Evolutionary conservation across 1,140 invertebrate genomes (phyloP), one percentile per base, ranked within the genome.

Genomic region (Aricia agestis): DNA sequence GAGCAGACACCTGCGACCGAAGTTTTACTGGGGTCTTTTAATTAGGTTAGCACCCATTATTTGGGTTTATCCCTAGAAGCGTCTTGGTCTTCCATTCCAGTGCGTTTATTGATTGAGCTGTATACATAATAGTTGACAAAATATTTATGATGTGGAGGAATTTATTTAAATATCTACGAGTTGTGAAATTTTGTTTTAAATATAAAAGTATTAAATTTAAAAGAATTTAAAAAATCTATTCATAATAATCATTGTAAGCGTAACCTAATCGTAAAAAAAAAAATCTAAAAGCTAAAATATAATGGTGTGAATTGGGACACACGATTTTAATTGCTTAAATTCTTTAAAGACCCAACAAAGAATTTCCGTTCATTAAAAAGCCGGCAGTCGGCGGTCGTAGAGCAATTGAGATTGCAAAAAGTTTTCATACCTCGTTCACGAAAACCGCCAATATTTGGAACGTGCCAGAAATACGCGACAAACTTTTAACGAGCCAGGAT

Each of bases 401-500:
- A 19, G 59, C 59, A 63, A 63, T 63, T 63, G 59, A 25, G 59
- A 63, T 63, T 63, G 18, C 59, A 63, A 63, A 63, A 63, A 63
- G 59, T 63, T 63, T 63, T 63, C 59, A 63, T 32, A 69, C 57
- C 31, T 17, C 31, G 15, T 17, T 32, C n/a, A 32, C 31, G 31
- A 13, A 69, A 57, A 42, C 42, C 42, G 32, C 42, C 52, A 58
- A 58, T 57, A 32, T 58, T 68, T 36, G 31, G 52, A 57, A 68
- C 42, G 6, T 52, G 67, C 52, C 19, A 57, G 25, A 13, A 17
- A 68, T 76, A 77, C 74, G 36, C 36, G 74, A 78, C 76, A 76
- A 86, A 86, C 78, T 87, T 86, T 84, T 86, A 85, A 86, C 85
- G 83, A 87, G 80, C 73, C 68, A 66, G 74, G 80, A 79, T 78